Percentiles rank a stretch among this genome's conserved stretches.
Evolutionary conservation across 2,888 invertebrate genomes (phyloP).

Genomic region (Drosophila histrio): DNA sequence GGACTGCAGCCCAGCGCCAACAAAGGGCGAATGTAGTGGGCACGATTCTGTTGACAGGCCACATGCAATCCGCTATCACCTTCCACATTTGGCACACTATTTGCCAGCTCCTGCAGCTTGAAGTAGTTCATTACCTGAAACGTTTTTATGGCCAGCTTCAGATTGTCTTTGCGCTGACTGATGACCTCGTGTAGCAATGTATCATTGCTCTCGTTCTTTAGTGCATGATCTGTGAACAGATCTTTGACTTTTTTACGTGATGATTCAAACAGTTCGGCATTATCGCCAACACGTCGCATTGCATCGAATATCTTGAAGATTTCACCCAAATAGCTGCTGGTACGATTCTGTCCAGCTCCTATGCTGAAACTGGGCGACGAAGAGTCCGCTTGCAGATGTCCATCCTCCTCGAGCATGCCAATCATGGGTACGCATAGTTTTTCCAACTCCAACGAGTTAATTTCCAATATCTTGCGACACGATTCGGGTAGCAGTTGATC

Average conservation of each 20-base stretch:
- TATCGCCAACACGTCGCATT: constrained; percentile 32
- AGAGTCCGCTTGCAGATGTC: constrained; percentile 32
- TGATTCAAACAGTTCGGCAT: not conserved
- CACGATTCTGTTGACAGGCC: constrained; percentile 83
- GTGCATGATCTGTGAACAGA: constrained; percentile 67
- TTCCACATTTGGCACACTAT: constrained; percentile 83
- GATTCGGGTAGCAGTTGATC: constrained; percentile 46
- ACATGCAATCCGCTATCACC: constrained; percentile 86
- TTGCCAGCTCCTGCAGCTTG: constrained; percentile 82
- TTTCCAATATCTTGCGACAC: constrained; percentile 42
- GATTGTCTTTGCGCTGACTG: constrained; percentile 64
- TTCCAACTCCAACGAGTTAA: constrained; percentile 52
- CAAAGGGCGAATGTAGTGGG: constrained; percentile 80
- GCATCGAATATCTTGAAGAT: constrained; percentile 54
- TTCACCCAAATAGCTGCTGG: constrained; percentile 37
- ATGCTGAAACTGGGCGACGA: not conserved
- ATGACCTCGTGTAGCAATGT: constrained; percentile 82
- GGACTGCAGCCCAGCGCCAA: constrained; percentile 83
- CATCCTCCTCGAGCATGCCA: constrained; percentile 51
- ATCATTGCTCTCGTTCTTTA: constrained; percentile 70
- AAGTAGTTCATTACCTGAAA: constrained; percentile 79
- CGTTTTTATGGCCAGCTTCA: constrained; percentile 72
- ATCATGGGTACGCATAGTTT: constrained; percentile 42
- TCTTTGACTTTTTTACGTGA: constrained; percentile 46
- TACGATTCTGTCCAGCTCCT: constrained; percentile 10